A percentile compares a stretch with the other conserved stretches of the same genome.
These are phyloP conservation scores for Tetragnatha versicolor DNA, from an alignment of 1,140 invertebrate species.

Conservation along the genomic window DNA sequence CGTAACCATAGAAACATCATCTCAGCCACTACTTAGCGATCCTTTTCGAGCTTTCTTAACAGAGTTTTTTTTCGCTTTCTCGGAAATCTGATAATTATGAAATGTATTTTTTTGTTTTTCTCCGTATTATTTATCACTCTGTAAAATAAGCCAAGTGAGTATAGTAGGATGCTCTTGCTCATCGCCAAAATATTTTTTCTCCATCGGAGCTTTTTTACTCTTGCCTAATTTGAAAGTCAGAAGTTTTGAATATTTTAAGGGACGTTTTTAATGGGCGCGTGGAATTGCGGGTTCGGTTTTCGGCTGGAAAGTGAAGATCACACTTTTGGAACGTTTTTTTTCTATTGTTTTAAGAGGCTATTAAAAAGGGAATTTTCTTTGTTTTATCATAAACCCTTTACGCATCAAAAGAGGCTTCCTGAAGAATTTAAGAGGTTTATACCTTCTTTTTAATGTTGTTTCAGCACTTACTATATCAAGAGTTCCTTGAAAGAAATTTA, in stretches of 20 bases:
- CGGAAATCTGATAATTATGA: neutral
- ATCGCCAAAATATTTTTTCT: too few species aligned
- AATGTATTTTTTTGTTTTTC: neutral
- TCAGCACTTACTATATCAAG: too few species aligned
- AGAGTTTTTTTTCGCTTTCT: neutral
- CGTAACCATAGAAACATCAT: constrained; percentile 18
- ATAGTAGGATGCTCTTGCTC: too few species aligned
- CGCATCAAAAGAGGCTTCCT: too few species aligned
- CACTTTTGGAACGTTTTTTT: neutral
- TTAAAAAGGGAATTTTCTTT: too few species aligned
- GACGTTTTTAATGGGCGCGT: neutral
- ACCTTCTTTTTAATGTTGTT: too few species aligned
- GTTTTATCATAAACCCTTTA: too few species aligned
- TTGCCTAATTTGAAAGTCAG: neutral
- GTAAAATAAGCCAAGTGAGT: too few species aligned
- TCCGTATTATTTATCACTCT: neutral
- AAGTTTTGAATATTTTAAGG: constrained; percentile 20
- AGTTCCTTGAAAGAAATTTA: too few species aligned
- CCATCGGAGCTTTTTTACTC: neutral
- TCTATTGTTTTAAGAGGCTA: neutral
- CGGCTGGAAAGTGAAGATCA: neutral
- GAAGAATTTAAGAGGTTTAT: too few species aligned
- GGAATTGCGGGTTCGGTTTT: neutral
- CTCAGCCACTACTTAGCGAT: constrained; percentile 21
- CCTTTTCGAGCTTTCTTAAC: neutral